Conservation (phyloP, 2,797 vertebrate species). For the Myotis findleyi region DNA sequence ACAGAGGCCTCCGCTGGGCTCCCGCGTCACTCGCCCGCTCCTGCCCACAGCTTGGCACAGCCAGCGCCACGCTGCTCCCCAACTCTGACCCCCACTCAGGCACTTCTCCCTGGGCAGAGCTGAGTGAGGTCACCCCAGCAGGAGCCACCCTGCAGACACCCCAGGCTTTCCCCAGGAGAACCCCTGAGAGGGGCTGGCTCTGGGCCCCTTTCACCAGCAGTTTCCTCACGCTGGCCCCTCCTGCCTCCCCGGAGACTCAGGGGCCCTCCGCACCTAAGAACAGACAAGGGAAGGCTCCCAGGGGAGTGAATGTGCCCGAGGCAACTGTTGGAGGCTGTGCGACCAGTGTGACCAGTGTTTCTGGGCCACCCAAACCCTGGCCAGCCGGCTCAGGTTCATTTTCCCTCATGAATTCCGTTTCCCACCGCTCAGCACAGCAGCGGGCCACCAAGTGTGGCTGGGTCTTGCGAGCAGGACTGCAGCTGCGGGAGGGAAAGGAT, state of each 20-base stretch:
- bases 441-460: not conserved
- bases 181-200: not conserved
- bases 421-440: conserved; percentile 6
- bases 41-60: rapidly evolving
- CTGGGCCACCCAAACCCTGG: conserved; percentile 47
- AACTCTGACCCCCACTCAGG: not conserved
- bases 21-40: not conserved
- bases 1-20: not conserved
- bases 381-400: conserved; percentile 37
- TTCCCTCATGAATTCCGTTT: conserved; percentile 27
- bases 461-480: not conserved
- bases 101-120: not conserved
- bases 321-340: conserved; percentile 24
- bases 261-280: not conserved
- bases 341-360: conserved; percentile 35
- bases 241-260: not conserved
- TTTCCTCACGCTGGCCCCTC: not conserved
- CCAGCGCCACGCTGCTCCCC: not conserved
- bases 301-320: not conserved
- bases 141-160: not conserved
- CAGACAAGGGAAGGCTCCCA: not conserved
- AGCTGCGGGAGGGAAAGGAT: not conserved
- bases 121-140: not conserved
- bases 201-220: not conserved
- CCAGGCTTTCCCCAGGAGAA: not conserved